phyloP scores from a whole-genome alignment of 2,888 invertebrate genomes.

The Scaptomyza polygonia region DNA sequence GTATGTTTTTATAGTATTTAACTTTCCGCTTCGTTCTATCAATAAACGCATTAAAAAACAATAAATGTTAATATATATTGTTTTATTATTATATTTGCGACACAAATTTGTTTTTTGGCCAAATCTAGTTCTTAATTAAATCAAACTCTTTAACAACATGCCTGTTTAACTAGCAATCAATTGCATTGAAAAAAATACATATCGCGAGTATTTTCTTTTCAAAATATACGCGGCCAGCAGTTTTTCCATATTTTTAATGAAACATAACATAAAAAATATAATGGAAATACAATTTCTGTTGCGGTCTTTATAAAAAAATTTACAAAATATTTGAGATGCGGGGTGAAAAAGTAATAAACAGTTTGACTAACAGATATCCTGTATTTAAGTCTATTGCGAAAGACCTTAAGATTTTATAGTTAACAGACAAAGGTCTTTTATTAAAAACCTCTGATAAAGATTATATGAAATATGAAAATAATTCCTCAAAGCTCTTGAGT shows the following conservation, averaged over 20 bases:
- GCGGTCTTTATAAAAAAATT: constrained; percentile 24
- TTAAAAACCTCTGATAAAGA: too few relatives aligned
- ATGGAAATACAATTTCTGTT: constrained; percentile 26
- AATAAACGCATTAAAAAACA: not conserved
- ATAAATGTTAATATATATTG: not conserved
- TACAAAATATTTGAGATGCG: constrained; percentile 35
- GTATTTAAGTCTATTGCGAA: not conserved
- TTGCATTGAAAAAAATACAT: constrained; percentile 24
- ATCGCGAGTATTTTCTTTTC: not conserved
- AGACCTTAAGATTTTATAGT: not conserved
- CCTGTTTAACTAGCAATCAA: constrained; percentile 45
- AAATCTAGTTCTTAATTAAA: constrained; percentile 40
- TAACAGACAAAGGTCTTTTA: too few relatives aligned
- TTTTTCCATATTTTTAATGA: constrained; percentile 42
- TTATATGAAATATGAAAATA: too few relatives aligned
- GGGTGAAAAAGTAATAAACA: constrained; percentile 1
- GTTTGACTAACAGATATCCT: constrained; percentile 4
- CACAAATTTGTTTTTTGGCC: not conserved
- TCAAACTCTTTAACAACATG: constrained; percentile 43
- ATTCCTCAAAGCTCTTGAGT: too few relatives aligned
- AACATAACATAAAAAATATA: constrained; percentile 3
- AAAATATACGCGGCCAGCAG: constrained; percentile 20
- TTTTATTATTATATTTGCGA: constrained; percentile 22
- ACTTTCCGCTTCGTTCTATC: too few relatives aligned
- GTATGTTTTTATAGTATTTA: too few relatives aligned